Conservation (phyloP, 2,113 vertebrate genomes). For the Macquaria australasica region DNA sequence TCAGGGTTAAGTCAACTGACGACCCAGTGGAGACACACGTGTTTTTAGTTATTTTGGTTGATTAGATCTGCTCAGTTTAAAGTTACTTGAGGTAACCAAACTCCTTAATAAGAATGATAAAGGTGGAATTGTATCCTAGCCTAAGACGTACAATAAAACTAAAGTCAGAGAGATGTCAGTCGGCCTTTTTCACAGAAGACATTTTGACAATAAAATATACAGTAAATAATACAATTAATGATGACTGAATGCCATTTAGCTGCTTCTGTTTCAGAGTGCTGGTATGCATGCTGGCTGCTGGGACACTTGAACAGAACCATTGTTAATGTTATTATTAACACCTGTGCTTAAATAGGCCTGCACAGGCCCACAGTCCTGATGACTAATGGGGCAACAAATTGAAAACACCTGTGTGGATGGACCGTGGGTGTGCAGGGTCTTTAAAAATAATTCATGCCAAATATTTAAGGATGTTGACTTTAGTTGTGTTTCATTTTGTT, state of each 20-base stretch:
- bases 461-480: background rate
- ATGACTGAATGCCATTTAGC: no score
- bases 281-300: background rate
- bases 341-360: constrained; percentile 6
- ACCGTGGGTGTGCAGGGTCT: background rate
- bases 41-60: constrained; percentile 3
- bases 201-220: no score
- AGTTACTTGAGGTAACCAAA: background rate
- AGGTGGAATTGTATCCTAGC: background rate
- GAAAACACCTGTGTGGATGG: constrained; percentile 1
- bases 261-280: no score
- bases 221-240: no score
- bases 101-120: background rate
- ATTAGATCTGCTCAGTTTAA: background rate
- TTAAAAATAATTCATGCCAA: background rate
- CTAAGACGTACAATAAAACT: background rate
- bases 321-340: constrained; percentile 25
- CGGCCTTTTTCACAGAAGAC: background rate
- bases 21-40: background rate
- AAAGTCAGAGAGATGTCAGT: background rate
- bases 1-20: background rate
- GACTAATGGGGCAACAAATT: constrained; percentile 9
- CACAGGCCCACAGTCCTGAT: background rate
- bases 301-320: background rate
- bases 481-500: no score